Percentiles rank a stretch among this genome's conserved stretches.
Evolutionary conservation across 2,797 vertebrate genomes (phyloP).

Genomic region (Myiotriccus ornatus): DNA sequence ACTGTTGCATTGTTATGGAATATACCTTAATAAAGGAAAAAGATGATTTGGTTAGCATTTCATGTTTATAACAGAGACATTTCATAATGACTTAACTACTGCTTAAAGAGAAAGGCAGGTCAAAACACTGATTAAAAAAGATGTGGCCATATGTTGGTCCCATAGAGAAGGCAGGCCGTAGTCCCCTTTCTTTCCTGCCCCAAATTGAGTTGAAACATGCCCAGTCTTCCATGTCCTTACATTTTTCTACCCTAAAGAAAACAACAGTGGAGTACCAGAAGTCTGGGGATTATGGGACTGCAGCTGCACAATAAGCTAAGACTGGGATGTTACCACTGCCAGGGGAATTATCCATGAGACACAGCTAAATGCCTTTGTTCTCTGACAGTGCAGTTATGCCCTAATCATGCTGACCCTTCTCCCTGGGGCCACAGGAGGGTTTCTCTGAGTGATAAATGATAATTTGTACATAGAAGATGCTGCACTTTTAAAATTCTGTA

Average conservation of each 20-base stretch:
- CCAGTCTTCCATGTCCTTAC: neutral
- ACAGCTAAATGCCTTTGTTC: neutral
- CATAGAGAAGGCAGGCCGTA: neutral
- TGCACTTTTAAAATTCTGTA: neutral
- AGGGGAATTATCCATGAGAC: too few species aligned
- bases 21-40: neutral
- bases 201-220: neutral
- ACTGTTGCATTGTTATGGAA: neutral
- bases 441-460: neutral
- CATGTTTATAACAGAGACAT: neutral
- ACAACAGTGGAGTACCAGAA: neutral
- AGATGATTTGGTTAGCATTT: neutral
- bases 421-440: neutral
- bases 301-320: neutral
- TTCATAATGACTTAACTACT: neutral
- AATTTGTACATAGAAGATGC: neutral
- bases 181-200: neutral
- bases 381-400: neutral
- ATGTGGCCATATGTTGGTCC: neutral
- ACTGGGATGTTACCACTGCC: neutral
- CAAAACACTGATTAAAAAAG: neutral
- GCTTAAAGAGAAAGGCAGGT: neutral
- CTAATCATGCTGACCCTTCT: neutral
- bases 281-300: neutral
- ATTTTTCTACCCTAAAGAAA: neutral